Percentiles rank a stretch among this genome's conserved stretches.
phyloP scores from a whole-genome alignment of 2,888 invertebrate genomes.

The Mimachlamys varia region DNA sequence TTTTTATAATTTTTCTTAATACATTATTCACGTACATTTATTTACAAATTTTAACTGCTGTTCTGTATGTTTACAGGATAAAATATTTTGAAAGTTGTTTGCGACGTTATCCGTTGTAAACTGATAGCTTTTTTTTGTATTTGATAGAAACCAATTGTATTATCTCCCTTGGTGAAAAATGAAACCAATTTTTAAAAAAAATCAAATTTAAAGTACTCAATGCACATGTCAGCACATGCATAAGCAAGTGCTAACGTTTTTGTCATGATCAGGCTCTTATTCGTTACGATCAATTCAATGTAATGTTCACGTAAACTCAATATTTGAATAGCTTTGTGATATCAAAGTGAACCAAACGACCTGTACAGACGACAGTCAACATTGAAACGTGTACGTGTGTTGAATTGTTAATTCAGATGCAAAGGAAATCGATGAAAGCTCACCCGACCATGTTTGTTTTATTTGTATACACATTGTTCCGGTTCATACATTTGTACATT shows the following conservation, averaged over 20 bases:
- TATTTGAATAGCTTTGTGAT: not conserved
- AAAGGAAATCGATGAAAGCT: not conserved
- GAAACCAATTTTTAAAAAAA: no score
- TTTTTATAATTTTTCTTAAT: no score
- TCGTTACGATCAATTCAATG: not conserved
- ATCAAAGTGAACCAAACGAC: not conserved
- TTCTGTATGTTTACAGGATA: no score
- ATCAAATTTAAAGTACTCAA: not conserved
- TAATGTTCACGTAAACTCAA: not conserved
- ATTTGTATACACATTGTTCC: not conserved
- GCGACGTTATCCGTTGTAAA: no score
- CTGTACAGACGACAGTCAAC: not conserved
- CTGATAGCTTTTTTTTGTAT: no score
- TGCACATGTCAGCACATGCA: not conserved
- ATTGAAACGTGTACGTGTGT: not conserved
- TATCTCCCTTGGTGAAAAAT: no score
- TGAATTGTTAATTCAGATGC: not conserved
- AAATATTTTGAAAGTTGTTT: no score
- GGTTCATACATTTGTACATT: not conserved
- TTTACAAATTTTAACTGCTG: no score
- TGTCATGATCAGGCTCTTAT: not conserved
- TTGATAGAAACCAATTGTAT: no score
- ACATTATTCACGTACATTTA: no score
- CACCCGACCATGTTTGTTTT: conserved; percentile 2
- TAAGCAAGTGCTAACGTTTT: not conserved